Conservation (phyloP, 2,797 vertebrate genomes). For the Caiman crocodilus region DNA sequence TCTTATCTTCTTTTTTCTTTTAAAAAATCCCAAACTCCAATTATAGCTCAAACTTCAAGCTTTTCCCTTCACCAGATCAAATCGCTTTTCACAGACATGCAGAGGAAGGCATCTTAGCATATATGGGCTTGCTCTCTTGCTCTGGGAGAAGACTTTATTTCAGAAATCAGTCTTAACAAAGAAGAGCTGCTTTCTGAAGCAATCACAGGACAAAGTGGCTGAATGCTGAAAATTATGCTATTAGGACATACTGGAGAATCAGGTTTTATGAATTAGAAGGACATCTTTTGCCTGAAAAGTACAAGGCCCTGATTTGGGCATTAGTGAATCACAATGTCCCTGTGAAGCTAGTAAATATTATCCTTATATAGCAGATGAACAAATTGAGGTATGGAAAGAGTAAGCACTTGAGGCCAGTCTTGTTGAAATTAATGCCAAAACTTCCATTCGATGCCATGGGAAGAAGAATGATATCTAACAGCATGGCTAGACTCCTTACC, state of each 20-base stretch:
- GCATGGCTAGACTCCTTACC: not conserved
- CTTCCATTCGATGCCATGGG: not conserved
- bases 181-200: not conserved
- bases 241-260: not conserved
- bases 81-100: constrained; percentile 38
- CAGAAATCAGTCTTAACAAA: constrained; percentile 47
- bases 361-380: not conserved
- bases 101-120: constrained; percentile 37
- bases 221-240: not conserved
- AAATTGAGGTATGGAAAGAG: not conserved
- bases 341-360: not conserved
- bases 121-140: not conserved
- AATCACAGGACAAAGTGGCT: not conserved
- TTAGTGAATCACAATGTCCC: not conserved
- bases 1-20: constrained; percentile 76
- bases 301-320: not conserved
- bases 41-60: constrained; percentile 75
- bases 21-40: constrained; percentile 75
- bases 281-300: not conserved
- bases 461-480: not conserved
- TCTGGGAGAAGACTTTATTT: constrained; percentile 37
- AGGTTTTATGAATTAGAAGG: not conserved
- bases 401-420: not conserved
- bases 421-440: not conserved
- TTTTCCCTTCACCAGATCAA: constrained; percentile 69